Base-by-base conservation (phyloP, 2,888 invertebrate genomes). In the Adela reaumurella region DNA sequence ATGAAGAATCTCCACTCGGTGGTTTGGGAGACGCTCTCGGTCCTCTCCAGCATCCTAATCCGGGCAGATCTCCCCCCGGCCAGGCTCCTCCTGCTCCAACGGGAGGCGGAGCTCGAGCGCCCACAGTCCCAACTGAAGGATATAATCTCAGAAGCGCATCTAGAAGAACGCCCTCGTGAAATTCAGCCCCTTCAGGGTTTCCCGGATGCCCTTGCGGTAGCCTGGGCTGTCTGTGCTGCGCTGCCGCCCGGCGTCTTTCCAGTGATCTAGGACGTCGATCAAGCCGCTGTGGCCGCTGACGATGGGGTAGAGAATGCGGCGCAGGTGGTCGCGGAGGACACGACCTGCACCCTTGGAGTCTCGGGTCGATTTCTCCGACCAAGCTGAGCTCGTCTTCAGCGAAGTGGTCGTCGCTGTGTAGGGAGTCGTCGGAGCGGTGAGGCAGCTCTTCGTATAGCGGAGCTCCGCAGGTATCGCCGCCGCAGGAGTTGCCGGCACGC, bases 361-460 rank as follows among this genome's bases (percentile, higher is more conserved):
- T 24, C 11, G 70, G 79, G 6, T 71, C 78, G 47, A 73, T 76
- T 68, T 67, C 81, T 54, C 68, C 81, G 1, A 77, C 78, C 11
- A 78, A 65, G 51, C 78, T 88, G 14, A 92, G 78, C 62, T 92
- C 92, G 63, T 92, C 92, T 70, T 91, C 92, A 46, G 91, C 91
- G 62, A 92, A 91, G 61, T 92, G 91, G 60, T 92, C 92, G 62
- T 91, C 92, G 62, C 90, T 90, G 61, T 86, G 86, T 19, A 79
- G 60, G 29, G 77, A 76, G 58, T 80, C 80, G 35, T 85, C 80
- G 11, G 85, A 86, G 51, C 84, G 77, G 52, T 82, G 82, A 0
- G 83, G 84, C 43, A 92, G 79, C 63, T 92, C 92, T 70, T 92
- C 92, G 70, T 92, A 92, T 19, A 92, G 87, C 47, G 91, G 91